A percentile compares a stretch with the other conserved stretches of the same genome.
phyloP scores from a whole-genome alignment of 2,113 vertebrate species.

The Phrynosoma blainvillii region DNA sequence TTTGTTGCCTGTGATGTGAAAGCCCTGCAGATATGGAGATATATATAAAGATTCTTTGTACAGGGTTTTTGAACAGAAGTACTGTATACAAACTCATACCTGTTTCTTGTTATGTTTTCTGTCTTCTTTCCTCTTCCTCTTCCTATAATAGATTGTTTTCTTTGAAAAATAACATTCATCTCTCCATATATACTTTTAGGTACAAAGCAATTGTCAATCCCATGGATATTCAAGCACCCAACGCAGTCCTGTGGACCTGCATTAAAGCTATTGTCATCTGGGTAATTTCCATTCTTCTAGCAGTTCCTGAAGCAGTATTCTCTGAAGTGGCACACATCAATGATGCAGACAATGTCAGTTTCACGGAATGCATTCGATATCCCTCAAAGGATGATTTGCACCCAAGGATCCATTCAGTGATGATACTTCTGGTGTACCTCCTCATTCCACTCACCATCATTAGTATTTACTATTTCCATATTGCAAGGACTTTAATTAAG shows the following conservation, averaged over 20 bases:
- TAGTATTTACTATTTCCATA: constrained; percentile 92
- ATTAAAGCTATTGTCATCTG: constrained; percentile 88
- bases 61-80: neutral
- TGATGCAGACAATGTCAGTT: constrained; percentile 81
- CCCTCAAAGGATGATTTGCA: constrained; percentile 88
- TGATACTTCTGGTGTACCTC: constrained; percentile 95
- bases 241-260: constrained; percentile 88
- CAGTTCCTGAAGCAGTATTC: constrained; percentile 92
- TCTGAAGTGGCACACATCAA: constrained; percentile 85
- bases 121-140: constrained; percentile 3
- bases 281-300: constrained; percentile 87
- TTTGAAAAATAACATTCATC: constrained; percentile 27
- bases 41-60: neutral
- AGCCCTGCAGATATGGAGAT: neutral
- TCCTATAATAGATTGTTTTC: constrained; percentile 33
- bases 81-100: neutral
- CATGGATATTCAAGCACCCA: constrained; percentile 93
- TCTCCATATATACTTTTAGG: constrained; percentile 71
- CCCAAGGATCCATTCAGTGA: constrained; percentile 91
- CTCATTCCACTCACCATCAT: constrained; percentile 90
- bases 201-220: constrained; percentile 97
- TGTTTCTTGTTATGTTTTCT: neutral
- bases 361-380: constrained; percentile 91
- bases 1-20: neutral
- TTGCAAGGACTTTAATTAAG: constrained; percentile 89